Conservation (phyloP, 2,113 vertebrate genomes). For the Geococcyx californianus region DNA sequence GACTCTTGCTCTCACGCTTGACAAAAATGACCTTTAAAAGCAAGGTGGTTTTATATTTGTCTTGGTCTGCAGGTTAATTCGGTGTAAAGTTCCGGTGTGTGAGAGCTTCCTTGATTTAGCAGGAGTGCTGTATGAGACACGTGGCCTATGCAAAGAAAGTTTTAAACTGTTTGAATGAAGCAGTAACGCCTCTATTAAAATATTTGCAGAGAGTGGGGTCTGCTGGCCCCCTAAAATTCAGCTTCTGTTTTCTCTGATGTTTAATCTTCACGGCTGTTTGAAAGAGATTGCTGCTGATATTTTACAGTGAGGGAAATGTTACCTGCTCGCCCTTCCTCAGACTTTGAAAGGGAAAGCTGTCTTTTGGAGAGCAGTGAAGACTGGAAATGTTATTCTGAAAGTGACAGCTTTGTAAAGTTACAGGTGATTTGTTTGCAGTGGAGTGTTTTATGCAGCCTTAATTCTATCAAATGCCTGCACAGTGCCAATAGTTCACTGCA, state of each 20-base stretch:
- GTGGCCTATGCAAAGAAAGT: neutral
- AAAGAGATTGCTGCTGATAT: neutral
- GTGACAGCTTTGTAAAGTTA: neutral
- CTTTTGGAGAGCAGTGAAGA: neutral
- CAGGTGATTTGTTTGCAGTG: neutral
- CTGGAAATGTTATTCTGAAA: neutral
- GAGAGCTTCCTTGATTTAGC: neutral
- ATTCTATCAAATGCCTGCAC: neutral
- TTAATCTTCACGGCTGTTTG: neutral
- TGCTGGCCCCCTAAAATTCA: neutral
- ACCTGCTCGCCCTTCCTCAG: neutral
- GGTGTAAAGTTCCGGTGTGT: neutral
- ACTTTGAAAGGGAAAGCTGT: neutral
- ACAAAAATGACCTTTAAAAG: slow-evolving; percentile 13
- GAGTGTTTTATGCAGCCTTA: neutral
- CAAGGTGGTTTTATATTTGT: neutral
- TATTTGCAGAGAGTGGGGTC: neutral
- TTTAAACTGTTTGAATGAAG: neutral
- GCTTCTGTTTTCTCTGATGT: neutral
- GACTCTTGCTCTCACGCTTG: neutral
- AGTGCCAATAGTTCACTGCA: neutral
- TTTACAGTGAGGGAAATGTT: neutral
- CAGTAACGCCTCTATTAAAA: neutral
- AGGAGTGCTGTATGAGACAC: neutral
- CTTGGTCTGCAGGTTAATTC: neutral